phyloP scores from a whole-genome alignment of 2,888 invertebrate genomes.

The Bursaphelenchus okinawaensis region DNA sequence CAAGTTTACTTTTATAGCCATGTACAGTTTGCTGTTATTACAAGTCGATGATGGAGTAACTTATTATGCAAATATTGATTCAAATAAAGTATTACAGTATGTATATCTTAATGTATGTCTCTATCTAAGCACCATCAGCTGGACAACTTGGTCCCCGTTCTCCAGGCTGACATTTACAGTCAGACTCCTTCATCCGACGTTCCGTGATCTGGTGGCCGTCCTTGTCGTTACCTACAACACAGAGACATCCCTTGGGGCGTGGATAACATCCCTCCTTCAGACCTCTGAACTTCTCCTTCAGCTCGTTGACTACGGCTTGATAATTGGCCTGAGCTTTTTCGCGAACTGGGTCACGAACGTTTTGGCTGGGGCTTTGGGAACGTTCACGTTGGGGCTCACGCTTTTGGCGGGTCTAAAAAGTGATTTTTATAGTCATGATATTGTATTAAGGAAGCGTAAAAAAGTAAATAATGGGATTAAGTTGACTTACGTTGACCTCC shows the following conservation, averaged over 20 bases:
- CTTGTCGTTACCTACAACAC: conserved; percentile 49
- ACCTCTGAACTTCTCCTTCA: conserved; percentile 55
- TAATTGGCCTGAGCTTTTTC: conserved; percentile 54
- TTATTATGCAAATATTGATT: neutral
- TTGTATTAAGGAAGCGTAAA: conserved; percentile 7
- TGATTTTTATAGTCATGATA: too few relatives aligned
- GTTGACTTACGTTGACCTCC: neutral
- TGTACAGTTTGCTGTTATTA: conserved; percentile 56
- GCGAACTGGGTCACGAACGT: conserved; percentile 42
- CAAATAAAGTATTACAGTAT: neutral
- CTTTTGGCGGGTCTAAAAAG: conserved; percentile 11
- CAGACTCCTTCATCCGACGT: conserved; percentile 51
- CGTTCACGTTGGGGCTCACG: neutral
- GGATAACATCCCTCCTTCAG: conserved; percentile 52
- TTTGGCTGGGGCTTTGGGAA: conserved; percentile 18
- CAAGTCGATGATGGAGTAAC: conserved; percentile 24
- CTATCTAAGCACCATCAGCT: conserved; percentile 24
- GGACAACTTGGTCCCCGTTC: conserved; percentile 33
- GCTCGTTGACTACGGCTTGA: conserved; percentile 51
- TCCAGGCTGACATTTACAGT: conserved; percentile 46
- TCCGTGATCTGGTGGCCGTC: conserved; percentile 55
- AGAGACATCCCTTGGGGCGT: conserved; percentile 53
- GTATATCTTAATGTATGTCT: too few relatives aligned
- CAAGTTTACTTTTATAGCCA: conserved; percentile 35
- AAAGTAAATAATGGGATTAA: neutral